Evolutionary conservation across 2,113 vertebrate species (phyloP).

Genomic region (Geothlypis trichas): DNA sequence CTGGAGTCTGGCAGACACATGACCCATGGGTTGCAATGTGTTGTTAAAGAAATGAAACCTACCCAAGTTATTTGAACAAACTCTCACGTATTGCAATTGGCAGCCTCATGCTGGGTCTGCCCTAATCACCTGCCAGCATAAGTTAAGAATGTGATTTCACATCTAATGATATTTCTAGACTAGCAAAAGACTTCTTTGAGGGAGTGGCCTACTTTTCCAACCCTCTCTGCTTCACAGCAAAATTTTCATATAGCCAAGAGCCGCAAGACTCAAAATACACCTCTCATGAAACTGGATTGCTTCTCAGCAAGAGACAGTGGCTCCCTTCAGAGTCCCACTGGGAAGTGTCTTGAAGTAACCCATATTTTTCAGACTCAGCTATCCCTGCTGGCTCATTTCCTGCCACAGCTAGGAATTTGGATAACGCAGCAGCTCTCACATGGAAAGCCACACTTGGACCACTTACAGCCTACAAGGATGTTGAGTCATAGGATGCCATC

Average conservation of each 20-base stretch:
- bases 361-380: neutral
- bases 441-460: neutral
- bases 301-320: neutral
- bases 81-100: slow-evolving; percentile 48
- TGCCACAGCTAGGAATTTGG: slow-evolving; percentile 6
- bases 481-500: neutral
- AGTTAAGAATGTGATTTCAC: slow-evolving; percentile 59
- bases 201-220: slow-evolving; percentile 20
- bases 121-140: slow-evolving; percentile 59
- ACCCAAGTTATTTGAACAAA: neutral
- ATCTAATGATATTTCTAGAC: slow-evolving; percentile 40
- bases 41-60: slow-evolving; percentile 51
- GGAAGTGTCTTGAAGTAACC: neutral
- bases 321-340: neutral
- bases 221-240: neutral
- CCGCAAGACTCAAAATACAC: neutral
- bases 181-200: neutral
- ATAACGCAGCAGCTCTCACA: neutral
- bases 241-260: neutral
- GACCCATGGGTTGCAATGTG: neutral
- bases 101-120: slow-evolving; percentile 33
- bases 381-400: slow-evolving; percentile 11
- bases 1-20: slow-evolving; percentile 33
- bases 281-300: neutral
- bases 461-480: neutral